A percentile compares a stretch with the other conserved stretches of the same genome.
Evolutionary conservation across 2,888 invertebrate genomes (phyloP).

Genomic region (Carabus problematicus): DNA sequence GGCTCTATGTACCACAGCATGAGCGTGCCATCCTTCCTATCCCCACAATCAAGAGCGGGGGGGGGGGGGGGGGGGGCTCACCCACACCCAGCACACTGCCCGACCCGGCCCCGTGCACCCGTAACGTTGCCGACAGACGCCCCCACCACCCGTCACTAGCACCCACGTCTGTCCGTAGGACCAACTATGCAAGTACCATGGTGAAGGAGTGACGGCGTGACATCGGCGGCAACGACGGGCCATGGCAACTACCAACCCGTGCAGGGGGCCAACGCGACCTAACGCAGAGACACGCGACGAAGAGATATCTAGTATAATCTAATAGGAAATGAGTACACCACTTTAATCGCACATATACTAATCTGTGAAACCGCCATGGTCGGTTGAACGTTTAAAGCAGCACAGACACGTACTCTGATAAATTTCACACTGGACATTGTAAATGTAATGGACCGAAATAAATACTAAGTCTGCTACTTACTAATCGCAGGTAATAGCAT

Average conservation of each 20-base stretch:
- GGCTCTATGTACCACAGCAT: conserved; percentile 6
- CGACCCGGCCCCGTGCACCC: too few relatives aligned
- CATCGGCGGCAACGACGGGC: not conserved
- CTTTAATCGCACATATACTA: conserved; percentile 51
- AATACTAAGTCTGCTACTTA: too few relatives aligned
- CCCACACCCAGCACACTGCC: too few relatives aligned
- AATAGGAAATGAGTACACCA: conserved; percentile 49
- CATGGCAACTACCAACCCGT: too few relatives aligned
- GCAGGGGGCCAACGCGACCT: not conserved
- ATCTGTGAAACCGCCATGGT: conserved; percentile 50
- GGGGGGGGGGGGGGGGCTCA: too few relatives aligned
- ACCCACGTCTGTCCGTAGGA: too few relatives aligned
- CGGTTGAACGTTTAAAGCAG: conserved; percentile 44
- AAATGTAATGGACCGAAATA: not conserved
- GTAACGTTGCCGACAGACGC: too few relatives aligned
- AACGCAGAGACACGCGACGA: conserved; percentile 10
- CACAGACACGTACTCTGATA: conserved; percentile 10
- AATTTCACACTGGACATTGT: not conserved
- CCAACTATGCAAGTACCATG: not conserved
- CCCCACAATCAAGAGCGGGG: too few relatives aligned
- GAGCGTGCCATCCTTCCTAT: not conserved
- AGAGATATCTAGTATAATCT: conserved; percentile 40
- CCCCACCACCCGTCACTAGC: too few relatives aligned
- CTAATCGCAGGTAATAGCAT: too few relatives aligned
- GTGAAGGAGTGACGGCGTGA: not conserved